Percentiles rank a stretch among this genome's conserved stretches.
Conservation (phyloP, 2,888 invertebrate genomes). For the Nudaria mundana region DNA sequence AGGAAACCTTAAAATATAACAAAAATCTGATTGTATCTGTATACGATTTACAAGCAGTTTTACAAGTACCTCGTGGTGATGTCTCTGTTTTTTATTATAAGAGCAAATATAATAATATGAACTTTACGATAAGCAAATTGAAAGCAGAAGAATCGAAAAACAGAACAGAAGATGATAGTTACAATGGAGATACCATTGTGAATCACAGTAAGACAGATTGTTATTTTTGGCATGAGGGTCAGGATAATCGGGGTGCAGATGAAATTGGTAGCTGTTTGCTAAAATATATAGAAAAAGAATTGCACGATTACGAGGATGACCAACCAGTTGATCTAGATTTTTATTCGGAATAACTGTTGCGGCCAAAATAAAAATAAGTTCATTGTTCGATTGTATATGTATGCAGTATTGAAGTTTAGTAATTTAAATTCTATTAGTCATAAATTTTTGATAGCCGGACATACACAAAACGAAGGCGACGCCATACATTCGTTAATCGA, state of each 20-base stretch:
- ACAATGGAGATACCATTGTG: too few relatives aligned
- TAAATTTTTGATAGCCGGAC: not conserved
- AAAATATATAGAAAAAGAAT: conserved; percentile 5
- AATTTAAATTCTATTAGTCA: conserved; percentile 8
- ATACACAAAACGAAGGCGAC: not conserved
- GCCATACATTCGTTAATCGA: not conserved
- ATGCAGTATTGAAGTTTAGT: conserved; percentile 12
- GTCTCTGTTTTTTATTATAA: too few relatives aligned
- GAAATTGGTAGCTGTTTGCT: conserved; percentile 24
- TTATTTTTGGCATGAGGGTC: conserved; percentile 26
- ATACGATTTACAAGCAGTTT: conserved; percentile 25
- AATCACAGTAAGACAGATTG: too few relatives aligned
- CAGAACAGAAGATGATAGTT: too few relatives aligned
- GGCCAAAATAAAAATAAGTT: conserved; percentile 27
- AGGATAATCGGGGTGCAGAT: conserved; percentile 24
- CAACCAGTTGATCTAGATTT: conserved; percentile 14
- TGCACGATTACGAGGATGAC: not conserved
- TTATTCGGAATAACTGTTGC: conserved; percentile 13
- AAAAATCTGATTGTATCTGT: conserved; percentile 18
- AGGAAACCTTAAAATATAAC: conserved; percentile 15
- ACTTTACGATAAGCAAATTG: conserved; percentile 19
- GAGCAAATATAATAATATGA: conserved; percentile 18
- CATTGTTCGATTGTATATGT: conserved; percentile 14
- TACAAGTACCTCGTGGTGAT: conserved; percentile 15
- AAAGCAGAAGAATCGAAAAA: conserved; percentile 13